Base-by-base conservation (phyloP, 2,888 invertebrate species). In the Cheilosia pagana region DNA sequence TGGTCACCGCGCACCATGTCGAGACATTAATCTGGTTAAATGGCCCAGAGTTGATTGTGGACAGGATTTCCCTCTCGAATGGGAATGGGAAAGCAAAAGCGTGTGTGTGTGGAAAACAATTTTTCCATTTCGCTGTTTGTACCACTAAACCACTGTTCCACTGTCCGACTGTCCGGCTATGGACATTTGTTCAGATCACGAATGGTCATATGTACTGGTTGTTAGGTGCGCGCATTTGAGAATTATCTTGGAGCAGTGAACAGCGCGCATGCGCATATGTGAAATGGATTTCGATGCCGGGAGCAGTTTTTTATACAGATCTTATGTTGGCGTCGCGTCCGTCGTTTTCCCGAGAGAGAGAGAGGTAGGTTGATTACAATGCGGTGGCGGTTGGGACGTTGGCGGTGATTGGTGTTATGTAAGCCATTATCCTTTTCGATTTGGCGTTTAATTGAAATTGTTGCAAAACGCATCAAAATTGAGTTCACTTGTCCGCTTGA, bases 341-440 rank as follows among this genome's bases (percentile, higher is more conserved):
- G n/a, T n/a, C n/a, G n/a, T 72, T 72, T 52, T 55, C 41, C 45
- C 21, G 41, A 62, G 21, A 28, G n/a, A 35, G 25, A 55, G 43
- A 65, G 28, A 43, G 10, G 16, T 71, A 72, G 63, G 57, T 19
- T 48, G 31, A 65, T 67, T 65, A 78, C 62, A 82, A 72, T 76
- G 68, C 59, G 41, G 74, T 45, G 55, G 72, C 52, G 65, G 65
- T 35, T 7, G 35, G 35, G 35, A 52, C 35, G 78, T 53, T 62
- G 62, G 62, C 70, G 74, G 74, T 83, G 83, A 83, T 83, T 83
- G 83, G 59, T 52, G 59, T 83, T 83, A 83, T 79, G 83, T 75
- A 79, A 83, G 83, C 68, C 79, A 83, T 83, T 83, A 83, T 83
- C 83, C 83, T 83, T 79, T 83, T 62, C 52, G 79, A 65, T 83